Conservation (phyloP, 2,113 vertebrate species). For the Solea solea region DNA sequence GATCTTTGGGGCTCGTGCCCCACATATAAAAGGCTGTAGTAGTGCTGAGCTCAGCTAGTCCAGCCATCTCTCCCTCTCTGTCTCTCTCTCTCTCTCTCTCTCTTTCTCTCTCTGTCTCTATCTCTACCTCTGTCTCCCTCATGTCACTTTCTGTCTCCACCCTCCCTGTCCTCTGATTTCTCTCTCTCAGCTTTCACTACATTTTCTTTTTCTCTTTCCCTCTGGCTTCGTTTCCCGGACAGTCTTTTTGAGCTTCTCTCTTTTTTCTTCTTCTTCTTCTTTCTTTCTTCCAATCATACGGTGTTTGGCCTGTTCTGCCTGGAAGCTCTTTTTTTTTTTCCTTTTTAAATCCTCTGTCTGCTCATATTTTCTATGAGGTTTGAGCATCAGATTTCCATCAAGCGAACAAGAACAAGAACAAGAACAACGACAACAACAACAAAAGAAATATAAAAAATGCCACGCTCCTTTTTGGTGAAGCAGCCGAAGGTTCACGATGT, state of each 20-base stretch:
- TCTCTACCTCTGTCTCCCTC: slow-evolving; percentile 31
- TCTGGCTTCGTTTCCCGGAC: slow-evolving; percentile 16
- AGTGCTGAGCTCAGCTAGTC: slow-evolving; percentile 77
- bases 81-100: slow-evolving; percentile 11
- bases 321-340: slow-evolving; percentile 8
- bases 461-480: slow-evolving; percentile 77
- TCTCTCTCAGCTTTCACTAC: slow-evolving; percentile 23
- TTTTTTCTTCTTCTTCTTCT: neutral
- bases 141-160: slow-evolving; percentile 52
- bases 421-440: neutral
- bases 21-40: slow-evolving; percentile 72
- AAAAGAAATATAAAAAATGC: slow-evolving; percentile 53
- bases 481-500: slow-evolving; percentile 71
- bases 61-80: slow-evolving; percentile 42
- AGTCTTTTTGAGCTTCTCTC: neutral
- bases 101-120: slow-evolving; percentile 34
- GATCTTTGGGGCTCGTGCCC: slow-evolving; percentile 72
- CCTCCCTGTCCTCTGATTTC: slow-evolving; percentile 35
- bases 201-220: slow-evolving; percentile 7
- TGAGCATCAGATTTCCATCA: slow-evolving; percentile 24
- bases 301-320: slow-evolving; percentile 12
- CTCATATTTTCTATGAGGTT: slow-evolving; percentile 42
- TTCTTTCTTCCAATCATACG: neutral
- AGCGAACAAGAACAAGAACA: neutral
- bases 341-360: neutral